Conservation (phyloP, 2,888 invertebrate genomes). For the Drosophila ezoana region DNA sequence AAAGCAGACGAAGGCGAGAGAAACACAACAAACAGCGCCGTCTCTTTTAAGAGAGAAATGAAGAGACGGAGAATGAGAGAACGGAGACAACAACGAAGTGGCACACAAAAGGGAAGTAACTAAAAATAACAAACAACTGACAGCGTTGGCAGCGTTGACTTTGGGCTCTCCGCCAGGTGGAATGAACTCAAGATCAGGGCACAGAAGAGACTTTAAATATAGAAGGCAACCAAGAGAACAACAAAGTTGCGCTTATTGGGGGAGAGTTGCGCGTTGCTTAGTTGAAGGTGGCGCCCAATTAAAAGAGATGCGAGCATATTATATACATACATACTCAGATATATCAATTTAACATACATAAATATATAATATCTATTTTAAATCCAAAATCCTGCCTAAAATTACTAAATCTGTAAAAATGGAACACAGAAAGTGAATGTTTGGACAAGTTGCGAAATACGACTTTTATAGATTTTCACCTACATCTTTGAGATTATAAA, state of each 20-base stretch:
- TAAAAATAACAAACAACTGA: slow-evolving; percentile 74
- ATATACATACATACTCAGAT: neutral
- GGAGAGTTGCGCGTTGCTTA: slow-evolving; percentile 17
- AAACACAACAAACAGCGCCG: slow-evolving; percentile 35
- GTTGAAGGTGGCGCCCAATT: slow-evolving; percentile 23
- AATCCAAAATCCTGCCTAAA: too few species aligned
- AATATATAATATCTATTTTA: neutral
- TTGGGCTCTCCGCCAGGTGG: slow-evolving; percentile 71
- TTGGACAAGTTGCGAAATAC: too few species aligned
- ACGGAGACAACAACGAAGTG: slow-evolving; percentile 51
- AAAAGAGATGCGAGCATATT: slow-evolving; percentile 2
- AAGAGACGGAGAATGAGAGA: slow-evolving; percentile 11
- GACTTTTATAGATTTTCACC: too few species aligned
- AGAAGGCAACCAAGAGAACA: slow-evolving; percentile 40
- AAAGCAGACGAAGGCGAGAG: slow-evolving; percentile 19
- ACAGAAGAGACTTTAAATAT: slow-evolving; percentile 47
- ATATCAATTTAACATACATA: neutral
- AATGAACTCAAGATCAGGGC: slow-evolving; percentile 70
- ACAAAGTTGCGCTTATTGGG: slow-evolving; percentile 49
- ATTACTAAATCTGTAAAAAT: too few species aligned
- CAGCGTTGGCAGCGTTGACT: slow-evolving; percentile 49
- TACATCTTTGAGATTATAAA: too few species aligned
- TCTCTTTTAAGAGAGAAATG: slow-evolving; percentile 23
- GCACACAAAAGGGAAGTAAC: slow-evolving; percentile 76
- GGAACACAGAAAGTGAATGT: too few species aligned